Conservation (phyloP, 2,797 vertebrate species). For the Myripristis murdjan region DNA sequence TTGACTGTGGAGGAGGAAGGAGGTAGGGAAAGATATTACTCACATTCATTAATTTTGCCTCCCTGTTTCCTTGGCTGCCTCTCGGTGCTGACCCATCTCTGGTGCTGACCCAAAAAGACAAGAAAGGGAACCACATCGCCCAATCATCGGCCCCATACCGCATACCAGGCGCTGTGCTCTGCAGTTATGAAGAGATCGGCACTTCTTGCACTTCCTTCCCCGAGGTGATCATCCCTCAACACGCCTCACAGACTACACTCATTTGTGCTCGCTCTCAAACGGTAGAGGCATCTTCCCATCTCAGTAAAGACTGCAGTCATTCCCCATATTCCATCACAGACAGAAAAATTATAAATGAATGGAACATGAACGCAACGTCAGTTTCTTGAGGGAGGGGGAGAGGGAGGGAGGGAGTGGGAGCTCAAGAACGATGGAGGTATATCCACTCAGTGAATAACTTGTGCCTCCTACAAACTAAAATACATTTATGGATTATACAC, state of each 20-base stretch:
- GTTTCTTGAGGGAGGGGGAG: slow-evolving; percentile 35
- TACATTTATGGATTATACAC: no score
- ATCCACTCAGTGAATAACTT: slow-evolving; percentile 20
- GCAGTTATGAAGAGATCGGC: slow-evolving; percentile 43
- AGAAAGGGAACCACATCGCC: slow-evolving; percentile 53
- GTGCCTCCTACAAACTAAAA: neutral
- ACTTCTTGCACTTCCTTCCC: slow-evolving; percentile 56
- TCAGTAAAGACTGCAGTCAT: slow-evolving; percentile 41
- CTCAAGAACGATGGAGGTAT: slow-evolving; percentile 35
- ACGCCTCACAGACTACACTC: slow-evolving; percentile 55
- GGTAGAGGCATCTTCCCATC: slow-evolving; percentile 46
- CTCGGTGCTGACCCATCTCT: slow-evolving; percentile 69
- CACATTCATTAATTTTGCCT: slow-evolving; percentile 58
- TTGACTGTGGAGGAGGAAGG: slow-evolving; percentile 74
- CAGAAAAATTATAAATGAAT: slow-evolving; percentile 61
- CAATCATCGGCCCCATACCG: slow-evolving; percentile 55
- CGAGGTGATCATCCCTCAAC: slow-evolving; percentile 75
- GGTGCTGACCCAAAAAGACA: slow-evolving; percentile 75
- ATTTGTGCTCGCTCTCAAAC: slow-evolving; percentile 54
- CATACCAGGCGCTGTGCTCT: slow-evolving; percentile 46
- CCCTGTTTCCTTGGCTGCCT: slow-evolving; percentile 55
- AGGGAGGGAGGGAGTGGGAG: no score
- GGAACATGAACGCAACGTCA: slow-evolving; percentile 49
- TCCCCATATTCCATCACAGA: slow-evolving; percentile 55
- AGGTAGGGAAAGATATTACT: slow-evolving; percentile 65